phyloP scores from a whole-genome alignment of 2,797 vertebrate genomes.

The Hippopotamyrus pictus region DNA sequence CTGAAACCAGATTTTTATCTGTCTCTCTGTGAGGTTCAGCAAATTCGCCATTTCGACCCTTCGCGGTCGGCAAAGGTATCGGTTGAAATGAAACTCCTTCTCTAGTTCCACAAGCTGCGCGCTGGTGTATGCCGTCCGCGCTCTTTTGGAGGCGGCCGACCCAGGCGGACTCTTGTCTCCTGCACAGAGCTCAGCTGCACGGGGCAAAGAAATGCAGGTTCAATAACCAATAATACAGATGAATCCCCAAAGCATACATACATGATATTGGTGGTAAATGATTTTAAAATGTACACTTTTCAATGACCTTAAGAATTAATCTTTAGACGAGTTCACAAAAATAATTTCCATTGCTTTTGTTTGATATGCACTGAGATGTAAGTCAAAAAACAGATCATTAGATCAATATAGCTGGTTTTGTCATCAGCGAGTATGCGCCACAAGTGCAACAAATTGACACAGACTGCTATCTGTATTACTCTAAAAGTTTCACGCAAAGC shows the following conservation, averaged over 20 bases:
- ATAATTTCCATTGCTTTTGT: background rate
- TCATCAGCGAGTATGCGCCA: background rate
- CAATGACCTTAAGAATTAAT: background rate
- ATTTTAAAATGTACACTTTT: background rate
- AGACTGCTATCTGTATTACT: background rate
- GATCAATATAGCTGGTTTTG: background rate
- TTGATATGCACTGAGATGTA: background rate
- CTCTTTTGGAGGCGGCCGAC: conserved; percentile 87
- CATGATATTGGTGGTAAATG: background rate
- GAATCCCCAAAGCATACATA: background rate
- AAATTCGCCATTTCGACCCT: conserved; percentile 96
- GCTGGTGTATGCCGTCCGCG: conserved; percentile 95
- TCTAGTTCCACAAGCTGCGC: conserved; percentile 98
- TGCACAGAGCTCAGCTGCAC: conserved; percentile 88
- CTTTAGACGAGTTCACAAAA: background rate
- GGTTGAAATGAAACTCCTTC: conserved; percentile 99
- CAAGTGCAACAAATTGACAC: background rate
- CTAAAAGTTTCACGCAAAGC: background rate
- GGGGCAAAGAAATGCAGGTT: conserved; percentile 54
- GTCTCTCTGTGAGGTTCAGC: conserved; percentile 94
- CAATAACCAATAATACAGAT: background rate
- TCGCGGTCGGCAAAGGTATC: conserved; percentile 92
- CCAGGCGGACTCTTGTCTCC: conserved; percentile 93
- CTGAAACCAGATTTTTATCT: conserved; percentile 99
- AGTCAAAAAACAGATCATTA: background rate